Percentiles rank a stretch among this genome's conserved stretches.
phyloP scores from a whole-genome alignment of 2,888 invertebrate species.

The Hyalella azteca region DNA sequence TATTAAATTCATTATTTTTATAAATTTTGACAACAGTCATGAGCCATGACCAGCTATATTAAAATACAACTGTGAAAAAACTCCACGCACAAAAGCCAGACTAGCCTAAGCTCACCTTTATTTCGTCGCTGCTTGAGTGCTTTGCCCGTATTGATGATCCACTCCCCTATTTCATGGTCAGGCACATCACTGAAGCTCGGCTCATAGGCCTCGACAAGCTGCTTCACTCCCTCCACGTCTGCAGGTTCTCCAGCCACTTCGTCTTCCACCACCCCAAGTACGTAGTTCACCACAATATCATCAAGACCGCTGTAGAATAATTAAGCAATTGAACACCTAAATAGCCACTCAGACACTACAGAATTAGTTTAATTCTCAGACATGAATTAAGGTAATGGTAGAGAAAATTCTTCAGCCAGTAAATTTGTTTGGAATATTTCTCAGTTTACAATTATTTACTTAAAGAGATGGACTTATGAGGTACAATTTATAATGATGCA shows the following conservation, averaged over 20 bases:
- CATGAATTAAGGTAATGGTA: too few species aligned
- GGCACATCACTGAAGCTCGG: slow-evolving; percentile 55
- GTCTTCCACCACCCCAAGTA: slow-evolving; percentile 56
- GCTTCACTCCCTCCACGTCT: slow-evolving; percentile 56
- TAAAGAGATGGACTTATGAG: background rate
- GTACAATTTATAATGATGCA: background rate
- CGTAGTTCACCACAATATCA: slow-evolving; percentile 57
- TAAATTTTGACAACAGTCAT: too few species aligned
- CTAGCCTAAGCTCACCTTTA: slow-evolving; percentile 41
- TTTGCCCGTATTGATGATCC: slow-evolving; percentile 50
- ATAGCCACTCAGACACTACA: background rate
- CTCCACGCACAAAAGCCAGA: too few species aligned
- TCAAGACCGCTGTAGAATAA: slow-evolving; percentile 50
- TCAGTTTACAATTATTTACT: background rate
- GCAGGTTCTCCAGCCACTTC: slow-evolving; percentile 53
- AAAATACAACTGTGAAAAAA: too few species aligned
- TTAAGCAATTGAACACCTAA: background rate
- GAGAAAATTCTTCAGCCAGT: background rate
- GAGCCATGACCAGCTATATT: too few species aligned
- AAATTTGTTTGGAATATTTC: background rate
- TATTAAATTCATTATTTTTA: too few species aligned
- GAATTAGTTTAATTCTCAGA: background rate
- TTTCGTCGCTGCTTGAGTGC: slow-evolving; percentile 47
- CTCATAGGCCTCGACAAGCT: slow-evolving; percentile 56
- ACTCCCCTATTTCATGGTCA: slow-evolving; percentile 48